A percentile compares a stretch with the other conserved stretches of the same genome.
Conservation (phyloP, 2,888 invertebrate genomes). For the Peribatodes rhomboidaria region DNA sequence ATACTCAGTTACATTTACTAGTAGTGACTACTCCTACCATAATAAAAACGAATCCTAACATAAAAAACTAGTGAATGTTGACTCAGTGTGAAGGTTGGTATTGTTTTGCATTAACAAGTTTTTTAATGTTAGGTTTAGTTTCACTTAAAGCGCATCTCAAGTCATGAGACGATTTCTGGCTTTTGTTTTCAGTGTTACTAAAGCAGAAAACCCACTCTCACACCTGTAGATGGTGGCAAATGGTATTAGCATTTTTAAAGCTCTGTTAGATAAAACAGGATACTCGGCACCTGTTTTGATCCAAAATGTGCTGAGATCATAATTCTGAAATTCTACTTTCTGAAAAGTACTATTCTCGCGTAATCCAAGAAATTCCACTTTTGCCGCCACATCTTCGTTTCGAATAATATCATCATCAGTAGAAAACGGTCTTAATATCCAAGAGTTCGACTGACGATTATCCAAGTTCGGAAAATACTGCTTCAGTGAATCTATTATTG, state of each 20-base stretch:
- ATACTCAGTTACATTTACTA: slow-evolving; percentile 21
- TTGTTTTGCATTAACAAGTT: slow-evolving; percentile 37
- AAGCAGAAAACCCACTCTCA: neutral
- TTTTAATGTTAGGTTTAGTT: slow-evolving; percentile 18
- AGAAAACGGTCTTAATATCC: slow-evolving; percentile 44
- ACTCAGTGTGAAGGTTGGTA: slow-evolving; percentile 36
- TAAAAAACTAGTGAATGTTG: slow-evolving; percentile 3
- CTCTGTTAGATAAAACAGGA: slow-evolving; percentile 44
- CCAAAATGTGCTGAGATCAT: slow-evolving; percentile 5
- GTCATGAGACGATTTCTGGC: slow-evolving; percentile 31
- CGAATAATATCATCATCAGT: slow-evolving; percentile 14
- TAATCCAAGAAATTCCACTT: neutral
- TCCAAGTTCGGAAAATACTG: slow-evolving; percentile 47
- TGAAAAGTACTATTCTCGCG: neutral
- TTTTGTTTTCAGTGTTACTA: neutral
- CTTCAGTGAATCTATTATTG: slow-evolving; percentile 42
- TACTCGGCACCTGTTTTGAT: slow-evolving; percentile 25
- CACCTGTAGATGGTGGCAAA: slow-evolving; percentile 45
- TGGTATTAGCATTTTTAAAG: slow-evolving; percentile 44
- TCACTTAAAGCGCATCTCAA: slow-evolving; percentile 32
- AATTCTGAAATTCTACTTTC: slow-evolving; percentile 2
- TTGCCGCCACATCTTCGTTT: neutral
- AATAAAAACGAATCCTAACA: neutral
- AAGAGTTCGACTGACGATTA: slow-evolving; percentile 38
- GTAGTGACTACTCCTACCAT: slow-evolving; percentile 14